These are phyloP conservation scores for Drosophila tripunctata DNA, from an alignment of 2,888 invertebrate genomes.

Conservation along the genomic window DNA sequence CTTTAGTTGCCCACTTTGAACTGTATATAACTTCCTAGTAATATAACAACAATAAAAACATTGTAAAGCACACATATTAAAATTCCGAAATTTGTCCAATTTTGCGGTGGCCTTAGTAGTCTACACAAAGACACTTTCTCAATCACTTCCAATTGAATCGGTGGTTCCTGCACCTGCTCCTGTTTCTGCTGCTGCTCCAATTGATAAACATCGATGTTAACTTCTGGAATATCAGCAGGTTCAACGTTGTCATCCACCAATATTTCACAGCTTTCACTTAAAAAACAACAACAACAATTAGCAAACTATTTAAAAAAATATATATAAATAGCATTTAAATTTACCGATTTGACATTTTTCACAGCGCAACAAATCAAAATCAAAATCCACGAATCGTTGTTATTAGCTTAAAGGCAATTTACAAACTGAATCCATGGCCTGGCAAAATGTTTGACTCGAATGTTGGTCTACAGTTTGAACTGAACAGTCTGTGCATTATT, in stretches of 20 bases:
- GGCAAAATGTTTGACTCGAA: not conserved
- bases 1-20: constrained; percentile 11
- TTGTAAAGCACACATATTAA: constrained; percentile 50
- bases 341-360: constrained; percentile 28
- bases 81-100: constrained; percentile 22
- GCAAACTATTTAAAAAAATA: not conserved
- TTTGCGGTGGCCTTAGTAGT: not conserved
- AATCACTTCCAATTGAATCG: not conserved
- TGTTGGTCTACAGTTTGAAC: constrained; percentile 7
- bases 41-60: constrained; percentile 30
- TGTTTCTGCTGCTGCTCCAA: not conserved
- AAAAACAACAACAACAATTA: not conserved
- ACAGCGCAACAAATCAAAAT: not conserved
- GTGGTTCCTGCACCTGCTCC: not conserved
- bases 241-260: constrained; percentile 18
- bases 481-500: not conserved
- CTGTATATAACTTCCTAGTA: constrained; percentile 17
- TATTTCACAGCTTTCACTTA: constrained; percentile 35
- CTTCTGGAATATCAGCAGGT: not conserved
- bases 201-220: constrained; percentile 6
- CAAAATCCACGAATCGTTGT: constrained; percentile 13
- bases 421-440: constrained; percentile 39
- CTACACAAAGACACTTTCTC: not conserved
- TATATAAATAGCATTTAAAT: not conserved
- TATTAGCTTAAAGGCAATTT: constrained; percentile 20